phyloP scores from a whole-genome alignment of 2,797 vertebrate genomes.

The Sylvia borin region DNA sequence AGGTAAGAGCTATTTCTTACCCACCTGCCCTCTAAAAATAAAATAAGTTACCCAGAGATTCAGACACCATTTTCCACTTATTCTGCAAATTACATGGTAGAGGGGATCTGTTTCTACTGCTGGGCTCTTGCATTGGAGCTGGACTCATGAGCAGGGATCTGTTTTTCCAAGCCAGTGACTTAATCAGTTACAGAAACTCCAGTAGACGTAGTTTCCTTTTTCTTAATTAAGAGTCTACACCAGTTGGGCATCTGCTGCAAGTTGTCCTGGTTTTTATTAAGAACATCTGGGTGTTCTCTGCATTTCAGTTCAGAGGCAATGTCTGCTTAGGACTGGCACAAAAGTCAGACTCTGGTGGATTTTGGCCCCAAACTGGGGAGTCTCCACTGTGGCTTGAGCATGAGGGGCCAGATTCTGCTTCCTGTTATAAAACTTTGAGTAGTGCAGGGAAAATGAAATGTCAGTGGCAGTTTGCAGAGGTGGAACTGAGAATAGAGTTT shows the following conservation, averaged over 20 bases:
- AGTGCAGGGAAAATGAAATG: not conserved
- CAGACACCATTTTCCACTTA: not conserved
- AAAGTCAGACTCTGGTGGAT: not conserved
- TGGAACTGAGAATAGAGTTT: not conserved
- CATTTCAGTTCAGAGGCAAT: not conserved
- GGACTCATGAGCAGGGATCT: not conserved
- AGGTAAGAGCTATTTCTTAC: conserved; percentile 37
- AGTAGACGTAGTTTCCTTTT: not conserved
- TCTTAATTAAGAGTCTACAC: not conserved
- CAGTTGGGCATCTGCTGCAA: not conserved
- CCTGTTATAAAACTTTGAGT: not conserved
- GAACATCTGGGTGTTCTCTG: not conserved
- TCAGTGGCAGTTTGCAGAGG: not conserved
- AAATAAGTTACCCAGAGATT: not conserved
- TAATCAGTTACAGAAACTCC: conserved; percentile 35
- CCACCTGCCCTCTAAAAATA: conserved; percentile 24
- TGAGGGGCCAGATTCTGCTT: not conserved
- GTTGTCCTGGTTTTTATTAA: not conserved
- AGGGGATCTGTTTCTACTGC: not conserved
- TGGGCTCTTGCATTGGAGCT: not conserved
- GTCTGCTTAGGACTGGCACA: not conserved
- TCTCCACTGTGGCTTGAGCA: not conserved
- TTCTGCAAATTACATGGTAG: not conserved
- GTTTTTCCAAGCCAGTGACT: not conserved
- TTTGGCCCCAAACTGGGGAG: not conserved